Evolutionary conservation across 2,113 vertebrate species (phyloP).

Genomic region (Amia ocellicauda): DNA sequence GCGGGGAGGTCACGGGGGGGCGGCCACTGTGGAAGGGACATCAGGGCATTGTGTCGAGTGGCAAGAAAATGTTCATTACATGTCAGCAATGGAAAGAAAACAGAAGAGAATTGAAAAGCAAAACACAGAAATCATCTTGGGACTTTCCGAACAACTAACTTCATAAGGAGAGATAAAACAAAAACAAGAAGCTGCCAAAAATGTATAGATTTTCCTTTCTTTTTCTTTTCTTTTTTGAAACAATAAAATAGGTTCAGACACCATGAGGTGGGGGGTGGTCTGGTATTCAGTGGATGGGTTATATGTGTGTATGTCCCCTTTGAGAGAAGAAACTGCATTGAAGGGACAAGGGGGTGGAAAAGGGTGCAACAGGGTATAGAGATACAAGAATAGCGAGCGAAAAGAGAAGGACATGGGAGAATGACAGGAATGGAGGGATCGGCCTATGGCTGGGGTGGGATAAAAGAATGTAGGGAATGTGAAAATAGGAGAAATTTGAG

Average conservation of each 20-base stretch:
- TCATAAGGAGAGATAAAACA: constrained; percentile 13
- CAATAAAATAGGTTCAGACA: background rate
- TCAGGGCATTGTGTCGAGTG: constrained; percentile 18
- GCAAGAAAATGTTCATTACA: constrained; percentile 32
- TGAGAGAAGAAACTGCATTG: constrained; percentile 18
- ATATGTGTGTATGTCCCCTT: too few relatives aligned
- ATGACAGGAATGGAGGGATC: background rate
- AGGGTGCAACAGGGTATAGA: constrained; percentile 58
- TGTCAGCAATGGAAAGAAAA: background rate
- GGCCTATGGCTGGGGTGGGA: background rate
- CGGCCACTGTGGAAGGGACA: constrained; percentile 3
- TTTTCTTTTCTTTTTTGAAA: constrained; percentile 6
- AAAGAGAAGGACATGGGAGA: background rate
- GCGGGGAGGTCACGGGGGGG: background rate
- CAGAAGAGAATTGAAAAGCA: constrained; percentile 24
- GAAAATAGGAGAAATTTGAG: background rate
- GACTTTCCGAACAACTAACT: constrained; percentile 16
- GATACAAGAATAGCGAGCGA: background rate
- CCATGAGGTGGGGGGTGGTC: constrained; percentile 32
- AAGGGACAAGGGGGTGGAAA: constrained; percentile 3
- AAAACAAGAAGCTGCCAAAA: constrained; percentile 62
- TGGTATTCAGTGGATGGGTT: too few relatives aligned
- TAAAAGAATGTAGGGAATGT: background rate
- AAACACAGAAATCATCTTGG: constrained; percentile 12
- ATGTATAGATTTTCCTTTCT: constrained; percentile 59